Base-by-base conservation (phyloP, 37 sponge, comb jelly and placozoan genomes). In the Chondrosia reniformis region DNA sequence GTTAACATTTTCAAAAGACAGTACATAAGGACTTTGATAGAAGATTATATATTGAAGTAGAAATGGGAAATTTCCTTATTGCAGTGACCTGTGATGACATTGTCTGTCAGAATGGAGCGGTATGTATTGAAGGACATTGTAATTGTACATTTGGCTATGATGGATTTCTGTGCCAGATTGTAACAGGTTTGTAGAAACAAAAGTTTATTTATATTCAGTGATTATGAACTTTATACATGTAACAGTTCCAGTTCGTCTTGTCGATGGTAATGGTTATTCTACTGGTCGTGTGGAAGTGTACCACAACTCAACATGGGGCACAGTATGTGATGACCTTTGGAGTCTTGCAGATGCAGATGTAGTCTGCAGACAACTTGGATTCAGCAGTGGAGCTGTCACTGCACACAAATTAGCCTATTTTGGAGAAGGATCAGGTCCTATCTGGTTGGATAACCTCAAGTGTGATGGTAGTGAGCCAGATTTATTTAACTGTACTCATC, bases 321-420 rank as follows among this genome's bases (percentile, higher is more conserved):
- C 83, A 27, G 83, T 82, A 6, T 82, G 83, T 34, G 64, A 82
- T 44, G 75, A 82, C 63, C 31, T 56, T 32, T 82, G 83, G 83
- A 32, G 25, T 38, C 21, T 25, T 7, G 33, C 33, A 44, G 83
- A 82, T 82, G 83, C 83, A 2, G 12, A 21, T 3, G 83, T 82
- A 8, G 83, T 69, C 13, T 82, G 83, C 52, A 82, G 62, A 75
- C 61, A 75, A 43, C 67, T 64, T 13, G 83, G 83, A 75, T 82
- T 37, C 49, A 45, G 46, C 6, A n/a, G n/a, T n/a, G 64, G 76
- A 80, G 80, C 43, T 65, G 46, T 28, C 54, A 28, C 49, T 25
- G 80, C 80, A 33, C 28, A 52, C 27, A 7, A 41, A 42, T 30
- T 8, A 15, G 37, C 37, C 13, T 38, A 34, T 22, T 80, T 80